phyloP scores from a whole-genome alignment of 2,797 vertebrate species.

The Centropyge bicolor region DNA sequence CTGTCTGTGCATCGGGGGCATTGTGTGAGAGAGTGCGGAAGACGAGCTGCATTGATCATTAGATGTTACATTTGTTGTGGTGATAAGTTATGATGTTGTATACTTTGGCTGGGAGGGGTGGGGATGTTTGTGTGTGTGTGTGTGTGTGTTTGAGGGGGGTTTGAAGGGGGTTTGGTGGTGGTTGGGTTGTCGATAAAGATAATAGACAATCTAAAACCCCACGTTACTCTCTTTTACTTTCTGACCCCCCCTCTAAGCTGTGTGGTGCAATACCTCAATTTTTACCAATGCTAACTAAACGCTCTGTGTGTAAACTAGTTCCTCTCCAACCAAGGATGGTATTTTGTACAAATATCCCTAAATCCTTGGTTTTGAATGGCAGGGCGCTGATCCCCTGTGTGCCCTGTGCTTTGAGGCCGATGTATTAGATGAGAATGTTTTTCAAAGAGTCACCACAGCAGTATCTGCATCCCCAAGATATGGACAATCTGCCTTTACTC shows the following conservation, averaged over 20 bases:
- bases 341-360: conserved; percentile 67
- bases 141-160: conserved; percentile 1
- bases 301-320: conserved; percentile 61
- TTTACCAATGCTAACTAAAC: conserved; percentile 76
- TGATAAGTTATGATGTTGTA: conserved; percentile 77
- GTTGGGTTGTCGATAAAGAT: conserved; percentile 65
- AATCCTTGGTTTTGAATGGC: conserved; percentile 47
- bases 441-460: conserved; percentile 66
- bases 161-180: not conserved
- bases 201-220: conserved; percentile 67
- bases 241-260: conserved; percentile 65
- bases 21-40: conserved; percentile 45
- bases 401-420: conserved; percentile 59
- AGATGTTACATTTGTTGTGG: conserved; percentile 77
- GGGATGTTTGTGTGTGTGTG: conserved; percentile 24
- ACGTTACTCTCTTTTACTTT: conserved; percentile 63
- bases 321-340: conserved; percentile 59
- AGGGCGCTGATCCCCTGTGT: conserved; percentile 17
- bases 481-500: conserved; percentile 85
- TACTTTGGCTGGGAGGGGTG: conserved; percentile 56
- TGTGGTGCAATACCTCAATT: conserved; percentile 84
- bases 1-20: conserved; percentile 53
- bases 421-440: conserved; percentile 57
- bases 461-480: conserved; percentile 71
- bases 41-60: conserved; percentile 63